Conservation (phyloP, 2,888 invertebrate species). For the Oligia strigilis region DNA sequence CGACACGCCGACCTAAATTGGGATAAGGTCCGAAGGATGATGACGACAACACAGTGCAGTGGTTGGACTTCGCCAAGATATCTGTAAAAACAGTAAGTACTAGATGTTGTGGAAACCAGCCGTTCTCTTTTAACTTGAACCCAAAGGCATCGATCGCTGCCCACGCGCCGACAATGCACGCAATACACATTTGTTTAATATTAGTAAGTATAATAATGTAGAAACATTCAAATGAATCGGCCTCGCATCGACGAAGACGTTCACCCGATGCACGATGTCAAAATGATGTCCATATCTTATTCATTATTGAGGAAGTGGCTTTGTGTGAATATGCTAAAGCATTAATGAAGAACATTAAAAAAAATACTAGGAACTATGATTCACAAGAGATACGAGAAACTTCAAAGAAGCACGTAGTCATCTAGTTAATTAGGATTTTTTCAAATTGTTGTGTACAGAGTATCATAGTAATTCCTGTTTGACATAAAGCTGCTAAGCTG, state of each 20-base stretch:
- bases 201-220: constrained; percentile 62
- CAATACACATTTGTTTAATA: constrained; percentile 66
- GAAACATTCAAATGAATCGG: constrained; percentile 73
- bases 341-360: constrained; percentile 17
- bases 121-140: constrained; percentile 62
- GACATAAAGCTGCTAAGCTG: not conserved
- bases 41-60: not conserved
- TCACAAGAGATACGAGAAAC: constrained; percentile 41
- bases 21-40: not conserved
- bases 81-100: not conserved
- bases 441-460: not conserved
- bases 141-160: constrained; percentile 69
- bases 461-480: not conserved
- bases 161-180: constrained; percentile 77
- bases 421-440: constrained; percentile 7
- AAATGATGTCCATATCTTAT: constrained; percentile 52
- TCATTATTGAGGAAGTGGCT: constrained; percentile 51
- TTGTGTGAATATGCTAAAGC: constrained; percentile 20
- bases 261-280: constrained; percentile 73
- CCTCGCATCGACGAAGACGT: constrained; percentile 75
- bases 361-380: constrained; percentile 45
- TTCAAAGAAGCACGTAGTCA: constrained; percentile 25
- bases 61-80: not conserved
- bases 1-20: not conserved
- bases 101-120: not conserved